Percentiles rank a stretch among this genome's conserved stretches.
Evolutionary conservation across 2,113 vertebrate species (phyloP).

Genomic region (Vimba vimba): DNA sequence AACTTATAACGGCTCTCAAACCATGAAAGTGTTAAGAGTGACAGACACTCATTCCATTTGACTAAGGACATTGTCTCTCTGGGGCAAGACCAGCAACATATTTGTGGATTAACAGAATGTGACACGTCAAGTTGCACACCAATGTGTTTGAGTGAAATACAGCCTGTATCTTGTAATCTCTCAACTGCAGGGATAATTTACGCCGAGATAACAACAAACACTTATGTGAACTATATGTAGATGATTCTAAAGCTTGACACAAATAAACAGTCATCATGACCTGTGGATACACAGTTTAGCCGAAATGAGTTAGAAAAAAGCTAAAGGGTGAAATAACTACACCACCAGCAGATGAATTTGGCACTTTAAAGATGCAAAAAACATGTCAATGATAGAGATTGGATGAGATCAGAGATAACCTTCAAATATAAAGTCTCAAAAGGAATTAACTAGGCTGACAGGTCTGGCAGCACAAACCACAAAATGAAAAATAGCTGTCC

Average conservation of each 20-base stretch:
- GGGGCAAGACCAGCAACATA: constrained; percentile 12
- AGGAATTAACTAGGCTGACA: neutral
- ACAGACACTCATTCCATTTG: neutral
- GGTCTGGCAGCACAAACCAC: neutral
- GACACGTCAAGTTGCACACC: neutral
- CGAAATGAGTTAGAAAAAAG: neutral
- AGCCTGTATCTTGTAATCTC: neutral
- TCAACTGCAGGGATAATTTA: neutral
- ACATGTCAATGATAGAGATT: no score
- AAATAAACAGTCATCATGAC: neutral
- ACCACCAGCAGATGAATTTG: neutral
- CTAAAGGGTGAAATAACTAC: neutral
- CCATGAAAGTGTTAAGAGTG: neutral
- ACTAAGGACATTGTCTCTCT: neutral
- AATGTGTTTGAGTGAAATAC: neutral
- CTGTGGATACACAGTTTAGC: neutral
- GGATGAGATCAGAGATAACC: neutral
- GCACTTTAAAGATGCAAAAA: neutral
- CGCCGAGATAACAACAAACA: neutral
- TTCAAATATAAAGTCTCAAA: neutral
- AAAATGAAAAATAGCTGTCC: neutral
- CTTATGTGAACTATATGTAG: neutral
- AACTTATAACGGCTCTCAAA: neutral
- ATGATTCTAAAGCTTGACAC: neutral
- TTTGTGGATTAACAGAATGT: neutral